Base-by-base conservation (phyloP, 2,888 invertebrate genomes). In the Drosophila mettleri region DNA sequence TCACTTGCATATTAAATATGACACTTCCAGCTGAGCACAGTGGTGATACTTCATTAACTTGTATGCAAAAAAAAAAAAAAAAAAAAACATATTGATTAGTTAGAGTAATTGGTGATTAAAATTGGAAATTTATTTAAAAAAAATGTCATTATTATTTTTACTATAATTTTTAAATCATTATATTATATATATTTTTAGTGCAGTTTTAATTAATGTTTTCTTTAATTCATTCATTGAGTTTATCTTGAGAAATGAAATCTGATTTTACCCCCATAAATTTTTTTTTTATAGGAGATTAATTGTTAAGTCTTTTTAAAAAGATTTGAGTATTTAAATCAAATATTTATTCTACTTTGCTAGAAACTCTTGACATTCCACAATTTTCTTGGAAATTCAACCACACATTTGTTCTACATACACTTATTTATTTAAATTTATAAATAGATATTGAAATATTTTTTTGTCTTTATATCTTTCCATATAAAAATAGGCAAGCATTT, bases 1-100 rank as follows among this genome's bases (percentile, higher is more conserved):
- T 53, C 41, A 72, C 89, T 73, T 74, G 87, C 78, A 86, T 84
- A 74, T 88, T 84, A 71, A 80, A 80, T 76, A 48, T 58, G 54
- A 46, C 36, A 63, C 74, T 62, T 20, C 36, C 33, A 60, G 73
- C 63, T 9, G 6, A 0, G 39, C 24, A 75, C 79, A 61, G 52
- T 75, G 79, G 57, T 0, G 8, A 29, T 18, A 36, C n/a, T 12
- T 6, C 3, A 9, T 16, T 14, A 1, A 29, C 2, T n/a, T 24
- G 2, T 38, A 7, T 18, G 12, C 3, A 16, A n/a, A 20, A 57
- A 33, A 24, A 12, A 5, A 14, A 22, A n/a, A n/a, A n/a, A n/a
- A n/a, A n/a, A n/a, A n/a, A n/a, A n/a, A n/a, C n/a, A 24, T 24
- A 24, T 24, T 4, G 24, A 24, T 24, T 24, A 24, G 24, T 24